Evolutionary conservation across 2,888 invertebrate species (phyloP).

Genomic region (Melieria crassipennis): DNA sequence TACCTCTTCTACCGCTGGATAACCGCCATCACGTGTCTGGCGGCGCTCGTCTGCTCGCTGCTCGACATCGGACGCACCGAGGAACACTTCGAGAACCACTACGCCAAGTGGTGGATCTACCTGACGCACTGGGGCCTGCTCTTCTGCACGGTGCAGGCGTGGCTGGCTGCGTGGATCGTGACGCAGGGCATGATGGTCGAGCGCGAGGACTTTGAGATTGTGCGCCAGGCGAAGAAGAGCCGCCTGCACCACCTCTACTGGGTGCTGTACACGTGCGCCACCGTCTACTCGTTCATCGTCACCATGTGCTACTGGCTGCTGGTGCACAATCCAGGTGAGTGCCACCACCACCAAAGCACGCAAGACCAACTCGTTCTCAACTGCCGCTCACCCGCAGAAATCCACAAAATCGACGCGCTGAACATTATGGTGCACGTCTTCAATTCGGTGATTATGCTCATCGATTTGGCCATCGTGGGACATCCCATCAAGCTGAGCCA

Average conservation of each 20-base stretch:
- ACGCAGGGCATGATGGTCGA: constrained; percentile 67
- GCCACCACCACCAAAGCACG: background rate
- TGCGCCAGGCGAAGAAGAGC: constrained; percentile 65
- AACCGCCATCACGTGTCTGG: constrained; percentile 65
- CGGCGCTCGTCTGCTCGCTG: constrained; percentile 65
- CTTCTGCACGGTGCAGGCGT: constrained; percentile 64
- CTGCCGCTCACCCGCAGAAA: constrained; percentile 50
- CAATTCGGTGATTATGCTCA: constrained; percentile 78
- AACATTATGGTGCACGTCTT: constrained; percentile 68
- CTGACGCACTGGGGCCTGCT: constrained; percentile 66
- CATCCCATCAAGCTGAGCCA: constrained; percentile 73
- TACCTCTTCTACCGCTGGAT: constrained; percentile 66
- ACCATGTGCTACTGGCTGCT: constrained; percentile 67
- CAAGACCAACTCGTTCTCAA: background rate
- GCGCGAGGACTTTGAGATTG: constrained; percentile 66
- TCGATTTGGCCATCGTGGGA: constrained; percentile 76
- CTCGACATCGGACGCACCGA: constrained; percentile 66
- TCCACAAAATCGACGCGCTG: constrained; percentile 64
- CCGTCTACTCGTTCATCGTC: constrained; percentile 66
- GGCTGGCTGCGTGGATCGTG: constrained; percentile 66
- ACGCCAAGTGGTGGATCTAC: constrained; percentile 67
- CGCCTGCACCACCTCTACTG: constrained; percentile 64
- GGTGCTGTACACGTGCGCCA: constrained; percentile 65
- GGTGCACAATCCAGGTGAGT: constrained; percentile 76
- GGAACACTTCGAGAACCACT: constrained; percentile 65